Evolutionary conservation across 2,888 invertebrate species (phyloP).

Genomic region (Phragmatobia fuliginosa): DNA sequence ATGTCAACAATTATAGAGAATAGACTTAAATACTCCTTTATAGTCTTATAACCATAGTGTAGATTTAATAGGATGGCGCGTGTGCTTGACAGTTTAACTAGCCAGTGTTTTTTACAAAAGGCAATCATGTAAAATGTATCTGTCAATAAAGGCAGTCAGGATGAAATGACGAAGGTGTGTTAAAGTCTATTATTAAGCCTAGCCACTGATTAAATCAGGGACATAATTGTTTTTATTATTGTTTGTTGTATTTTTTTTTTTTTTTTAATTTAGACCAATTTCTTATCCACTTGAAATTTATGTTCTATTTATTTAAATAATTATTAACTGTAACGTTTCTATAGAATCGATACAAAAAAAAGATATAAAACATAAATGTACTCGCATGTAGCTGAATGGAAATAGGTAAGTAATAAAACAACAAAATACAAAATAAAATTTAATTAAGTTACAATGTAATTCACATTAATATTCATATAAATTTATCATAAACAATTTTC

Average conservation of each 20-base stretch:
- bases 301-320: too few species aligned
- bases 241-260: not conserved
- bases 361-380: too few species aligned
- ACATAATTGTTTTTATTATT: not conserved
- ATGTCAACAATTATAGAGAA: constrained; percentile 3
- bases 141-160: constrained; percentile 32
- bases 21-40: constrained; percentile 1
- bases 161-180: constrained; percentile 39
- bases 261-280: not conserved
- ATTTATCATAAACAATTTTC: not conserved
- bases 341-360: too few species aligned
- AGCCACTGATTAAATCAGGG: not conserved
- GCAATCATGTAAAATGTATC: constrained; percentile 38
- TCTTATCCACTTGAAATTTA: too few species aligned
- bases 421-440: not conserved
- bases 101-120: constrained; percentile 28
- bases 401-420: not conserved
- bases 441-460: not conserved
- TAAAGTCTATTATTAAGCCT: constrained; percentile 24
- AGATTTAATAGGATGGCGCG: constrained; percentile 7
- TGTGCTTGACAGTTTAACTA: constrained; percentile 21
- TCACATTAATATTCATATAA: not conserved
- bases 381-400: not conserved
- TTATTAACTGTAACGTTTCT: too few species aligned
- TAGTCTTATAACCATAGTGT: constrained; percentile 13